phyloP scores from a whole-genome alignment of 2,888 invertebrate species.

The Lordiphosa andalusiaca region DNA sequence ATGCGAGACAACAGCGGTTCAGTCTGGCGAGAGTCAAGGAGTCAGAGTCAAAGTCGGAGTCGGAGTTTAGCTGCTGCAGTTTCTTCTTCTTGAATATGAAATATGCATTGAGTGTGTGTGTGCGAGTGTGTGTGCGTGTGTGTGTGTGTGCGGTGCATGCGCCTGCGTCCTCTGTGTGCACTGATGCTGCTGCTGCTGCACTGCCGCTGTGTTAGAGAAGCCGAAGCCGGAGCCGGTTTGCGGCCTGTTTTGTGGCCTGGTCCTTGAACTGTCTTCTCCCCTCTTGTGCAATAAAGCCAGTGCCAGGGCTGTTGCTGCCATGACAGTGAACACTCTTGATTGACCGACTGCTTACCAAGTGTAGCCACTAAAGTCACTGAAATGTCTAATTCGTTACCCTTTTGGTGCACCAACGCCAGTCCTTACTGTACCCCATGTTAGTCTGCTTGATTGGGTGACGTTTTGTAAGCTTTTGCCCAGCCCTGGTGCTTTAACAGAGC shows the following conservation, averaged over 20 bases:
- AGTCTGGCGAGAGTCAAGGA: constrained; percentile 2
- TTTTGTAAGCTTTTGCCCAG: not conserved
- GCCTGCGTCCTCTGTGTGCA: constrained; percentile 48
- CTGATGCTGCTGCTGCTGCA: not conserved
- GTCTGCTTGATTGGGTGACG: too few species aligned
- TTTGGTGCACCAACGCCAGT: too few species aligned
- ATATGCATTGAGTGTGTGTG: constrained; percentile 33
- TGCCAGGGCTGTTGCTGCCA: too few species aligned
- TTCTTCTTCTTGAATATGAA: constrained; percentile 37
- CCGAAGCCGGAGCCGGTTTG: constrained; percentile 41
- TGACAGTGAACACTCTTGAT: too few species aligned
- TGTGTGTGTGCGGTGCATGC: constrained; percentile 26
- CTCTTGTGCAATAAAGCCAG: too few species aligned
- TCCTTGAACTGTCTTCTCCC: constrained; percentile 74
- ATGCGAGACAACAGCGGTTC: constrained; percentile 24
- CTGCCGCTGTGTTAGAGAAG: constrained; percentile 20
- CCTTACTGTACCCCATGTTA: not conserved
- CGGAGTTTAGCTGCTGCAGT: constrained; percentile 32
- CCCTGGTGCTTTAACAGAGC: not conserved
- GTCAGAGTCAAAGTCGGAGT: not conserved
- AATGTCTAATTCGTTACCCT: too few species aligned
- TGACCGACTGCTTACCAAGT: too few species aligned
- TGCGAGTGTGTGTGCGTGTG: constrained; percentile 11
- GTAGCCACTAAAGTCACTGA: too few species aligned
- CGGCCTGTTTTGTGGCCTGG: constrained; percentile 57